Percentiles rank a stretch among this genome's conserved stretches.
phyloP scores from a whole-genome alignment of 2,797 vertebrate species.

The Hipposideros larvatus region DNA sequence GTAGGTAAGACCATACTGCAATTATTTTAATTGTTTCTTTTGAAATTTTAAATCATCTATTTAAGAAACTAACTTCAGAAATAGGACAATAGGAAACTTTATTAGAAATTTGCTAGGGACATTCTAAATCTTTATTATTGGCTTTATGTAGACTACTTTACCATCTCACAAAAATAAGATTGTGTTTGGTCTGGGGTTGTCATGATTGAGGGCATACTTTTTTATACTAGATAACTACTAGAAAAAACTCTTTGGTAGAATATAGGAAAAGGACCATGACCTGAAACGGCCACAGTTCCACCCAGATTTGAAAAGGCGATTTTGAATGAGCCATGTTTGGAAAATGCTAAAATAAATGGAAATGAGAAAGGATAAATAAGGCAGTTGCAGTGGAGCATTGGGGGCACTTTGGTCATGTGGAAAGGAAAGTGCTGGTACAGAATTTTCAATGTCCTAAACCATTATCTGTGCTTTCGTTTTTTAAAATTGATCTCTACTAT shows the following conservation, averaged over 20 bases:
- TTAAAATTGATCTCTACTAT: background rate
- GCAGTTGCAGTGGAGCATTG: background rate
- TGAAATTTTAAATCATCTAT: background rate
- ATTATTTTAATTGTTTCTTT: background rate
- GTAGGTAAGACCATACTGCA: background rate
- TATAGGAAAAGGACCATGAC: background rate
- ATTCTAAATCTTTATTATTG: background rate
- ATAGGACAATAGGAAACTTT: background rate
- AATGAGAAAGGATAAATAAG: background rate
- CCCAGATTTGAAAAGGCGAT: background rate
- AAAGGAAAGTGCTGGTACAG: background rate
- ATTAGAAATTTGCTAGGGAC: background rate
- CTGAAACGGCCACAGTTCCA: slow-evolving; percentile 8
- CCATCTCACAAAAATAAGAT: background rate
- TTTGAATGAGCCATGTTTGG: slow-evolving; percentile 1
- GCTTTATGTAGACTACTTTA: background rate
- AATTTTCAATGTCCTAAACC: background rate
- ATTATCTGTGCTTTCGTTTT: background rate
- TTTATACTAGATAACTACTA: background rate
- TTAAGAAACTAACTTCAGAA: slow-evolving; percentile 25
- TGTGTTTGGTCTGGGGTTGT: background rate
- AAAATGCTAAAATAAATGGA: background rate
- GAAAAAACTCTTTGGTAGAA: background rate
- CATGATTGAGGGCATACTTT: background rate
- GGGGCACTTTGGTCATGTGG: background rate